Conservation (phyloP, 2,888 invertebrate genomes). For the Abrostola triplasia region DNA sequence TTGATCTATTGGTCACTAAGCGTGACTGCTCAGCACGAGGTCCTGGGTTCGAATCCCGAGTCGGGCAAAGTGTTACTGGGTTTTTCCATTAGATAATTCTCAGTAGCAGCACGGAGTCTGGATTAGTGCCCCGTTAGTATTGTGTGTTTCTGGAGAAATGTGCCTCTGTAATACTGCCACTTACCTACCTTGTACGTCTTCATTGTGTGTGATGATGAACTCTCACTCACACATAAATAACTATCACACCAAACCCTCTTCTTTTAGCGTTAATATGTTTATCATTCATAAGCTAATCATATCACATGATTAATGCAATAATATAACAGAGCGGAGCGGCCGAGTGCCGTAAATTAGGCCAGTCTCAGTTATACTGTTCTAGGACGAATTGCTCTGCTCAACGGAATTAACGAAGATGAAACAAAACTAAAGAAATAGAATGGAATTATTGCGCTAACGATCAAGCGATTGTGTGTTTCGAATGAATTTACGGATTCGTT, state of each 20-base stretch:
- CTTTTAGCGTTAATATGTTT: neutral
- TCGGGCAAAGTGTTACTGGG: too few relatives aligned
- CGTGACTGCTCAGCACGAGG: too few relatives aligned
- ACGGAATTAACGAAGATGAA: neutral
- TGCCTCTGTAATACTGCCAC: too few relatives aligned
- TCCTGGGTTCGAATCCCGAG: too few relatives aligned
- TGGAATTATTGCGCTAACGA: conserved; percentile 2
- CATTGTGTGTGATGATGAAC: too few relatives aligned
- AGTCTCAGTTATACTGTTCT: neutral
- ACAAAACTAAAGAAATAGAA: conserved; percentile 3
- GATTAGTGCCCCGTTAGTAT: too few relatives aligned
- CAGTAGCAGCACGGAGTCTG: too few relatives aligned
- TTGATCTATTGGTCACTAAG: too few relatives aligned
- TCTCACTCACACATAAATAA: neutral
- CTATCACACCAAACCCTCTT: neutral
- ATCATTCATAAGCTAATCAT: conserved; percentile 4
- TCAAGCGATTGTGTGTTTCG: neutral
- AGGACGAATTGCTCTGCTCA: conserved; percentile 1
- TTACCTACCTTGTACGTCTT: too few relatives aligned
- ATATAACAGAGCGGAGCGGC: neutral
- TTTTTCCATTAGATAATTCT: too few relatives aligned
- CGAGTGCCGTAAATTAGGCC: neutral
- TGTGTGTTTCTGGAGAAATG: too few relatives aligned
- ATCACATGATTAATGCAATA: conserved; percentile 5
- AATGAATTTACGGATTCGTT: conserved; percentile 5